Evolutionary conservation across 30 jellyfish, hydroid and myxozoan genomes (phyloP).

Genomic region (Sanderia malayensis): DNA sequence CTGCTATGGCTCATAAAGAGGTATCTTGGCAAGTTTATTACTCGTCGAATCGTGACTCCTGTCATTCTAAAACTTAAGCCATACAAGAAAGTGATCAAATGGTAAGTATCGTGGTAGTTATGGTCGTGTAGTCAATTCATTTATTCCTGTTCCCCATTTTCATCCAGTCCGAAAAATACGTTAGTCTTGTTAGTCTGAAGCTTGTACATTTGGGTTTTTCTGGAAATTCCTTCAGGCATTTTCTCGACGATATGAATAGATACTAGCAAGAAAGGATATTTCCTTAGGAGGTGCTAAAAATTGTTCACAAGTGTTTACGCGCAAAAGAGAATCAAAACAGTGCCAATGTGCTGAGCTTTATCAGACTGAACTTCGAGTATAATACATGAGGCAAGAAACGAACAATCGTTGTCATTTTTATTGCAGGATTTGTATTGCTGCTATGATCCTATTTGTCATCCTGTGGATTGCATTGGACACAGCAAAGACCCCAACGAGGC

Average conservation of each 20-base stretch:
- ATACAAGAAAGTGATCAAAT: background rate
- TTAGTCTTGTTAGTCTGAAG: too few species aligned
- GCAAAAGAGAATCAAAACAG: too few species aligned
- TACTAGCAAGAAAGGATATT: background rate
- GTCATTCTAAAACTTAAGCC: background rate
- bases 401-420: background rate
- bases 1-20: background rate
- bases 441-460: background rate
- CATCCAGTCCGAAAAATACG: too few species aligned
- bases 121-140: background rate
- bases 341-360: too few species aligned
- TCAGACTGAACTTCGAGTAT: too few species aligned
- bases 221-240: background rate
- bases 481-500: conserved; percentile 28
- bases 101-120: background rate
- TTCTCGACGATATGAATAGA: background rate
- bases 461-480: conserved; percentile 37
- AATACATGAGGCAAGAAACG: background rate
- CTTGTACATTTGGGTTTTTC: background rate
- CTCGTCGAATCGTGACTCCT: background rate
- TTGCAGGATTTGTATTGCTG: background rate
- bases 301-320: too few species aligned
- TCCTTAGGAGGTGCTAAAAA: too few species aligned
- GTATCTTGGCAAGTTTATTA: background rate
- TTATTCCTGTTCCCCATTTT: background rate